Conservation (phyloP, 1,140 invertebrate species). For the Planococcus citri region DNA sequence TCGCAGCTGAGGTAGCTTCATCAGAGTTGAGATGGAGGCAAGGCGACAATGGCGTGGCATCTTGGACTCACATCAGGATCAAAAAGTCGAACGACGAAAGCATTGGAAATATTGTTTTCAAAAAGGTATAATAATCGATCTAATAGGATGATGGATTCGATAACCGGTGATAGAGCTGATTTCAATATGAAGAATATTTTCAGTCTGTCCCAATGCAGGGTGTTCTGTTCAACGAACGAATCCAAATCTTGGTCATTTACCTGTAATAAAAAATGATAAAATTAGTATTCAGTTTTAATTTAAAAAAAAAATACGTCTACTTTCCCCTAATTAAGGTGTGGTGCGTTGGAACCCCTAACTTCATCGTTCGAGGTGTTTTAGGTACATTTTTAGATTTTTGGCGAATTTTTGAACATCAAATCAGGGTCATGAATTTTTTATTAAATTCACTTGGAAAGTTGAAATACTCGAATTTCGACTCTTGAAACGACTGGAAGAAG, state of each 20-base stretch:
- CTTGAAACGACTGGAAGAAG: no score
- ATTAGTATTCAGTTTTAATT: background rate
- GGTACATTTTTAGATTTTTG: no score
- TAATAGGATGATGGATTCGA: slow-evolving; percentile 71
- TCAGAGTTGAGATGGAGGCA: no score
- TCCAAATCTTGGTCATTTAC: slow-evolving; percentile 39
- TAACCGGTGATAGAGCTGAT: slow-evolving; percentile 62
- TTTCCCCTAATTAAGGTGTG: no score
- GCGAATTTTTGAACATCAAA: no score
- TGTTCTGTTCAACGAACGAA: slow-evolving; percentile 36
- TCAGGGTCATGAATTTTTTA: no score
- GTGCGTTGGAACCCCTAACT: no score
- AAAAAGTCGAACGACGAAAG: slow-evolving; percentile 58
- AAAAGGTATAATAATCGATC: slow-evolving; percentile 69
- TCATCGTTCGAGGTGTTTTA: no score
- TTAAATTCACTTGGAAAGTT: no score
- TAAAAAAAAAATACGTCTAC: no score
- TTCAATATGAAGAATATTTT: slow-evolving; percentile 70
- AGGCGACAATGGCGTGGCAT: slow-evolving; percentile 47
- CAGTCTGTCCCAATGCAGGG: slow-evolving; percentile 46
- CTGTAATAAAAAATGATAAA: slow-evolving; percentile 32
- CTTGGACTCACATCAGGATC: slow-evolving; percentile 62
- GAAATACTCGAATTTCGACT: no score
- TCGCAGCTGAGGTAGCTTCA: no score
- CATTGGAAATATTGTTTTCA: slow-evolving; percentile 47